Percentiles rank a stretch among this genome's conserved stretches.
Evolutionary conservation across 1,140 invertebrate genomes (phyloP).

Genomic region (Drosophila triauraria): DNA sequence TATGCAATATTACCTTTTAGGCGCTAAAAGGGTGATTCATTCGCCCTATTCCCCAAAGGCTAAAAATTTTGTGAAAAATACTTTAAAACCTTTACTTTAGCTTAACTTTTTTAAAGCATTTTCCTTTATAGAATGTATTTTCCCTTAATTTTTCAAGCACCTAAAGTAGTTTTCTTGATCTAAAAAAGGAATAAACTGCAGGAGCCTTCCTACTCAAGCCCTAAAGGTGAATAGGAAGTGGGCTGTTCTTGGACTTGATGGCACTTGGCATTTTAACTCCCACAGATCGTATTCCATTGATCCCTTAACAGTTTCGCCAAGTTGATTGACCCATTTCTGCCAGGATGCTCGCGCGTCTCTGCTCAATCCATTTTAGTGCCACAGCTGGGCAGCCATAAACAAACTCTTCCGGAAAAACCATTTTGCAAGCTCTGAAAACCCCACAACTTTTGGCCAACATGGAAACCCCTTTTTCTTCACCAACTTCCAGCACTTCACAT

Average conservation of each 20-base stretch:
- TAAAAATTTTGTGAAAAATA: neutral
- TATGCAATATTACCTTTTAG: neutral
- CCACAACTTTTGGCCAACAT: neutral
- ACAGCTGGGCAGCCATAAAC: constrained; percentile 34
- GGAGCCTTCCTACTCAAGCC: neutral
- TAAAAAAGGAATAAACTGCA: neutral
- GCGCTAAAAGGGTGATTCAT: neutral
- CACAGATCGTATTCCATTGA: constrained; percentile 39
- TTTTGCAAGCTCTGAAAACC: constrained; percentile 12
- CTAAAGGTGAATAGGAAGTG: constrained; percentile 2
- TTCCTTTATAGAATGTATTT: neutral
- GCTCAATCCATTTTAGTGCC: constrained; percentile 50
- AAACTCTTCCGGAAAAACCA: constrained; percentile 20
- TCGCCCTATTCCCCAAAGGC: too few species aligned
- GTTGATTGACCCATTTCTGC: constrained; percentile 46
- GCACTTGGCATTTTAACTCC: constrained; percentile 15
- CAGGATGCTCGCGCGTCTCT: constrained; percentile 3
- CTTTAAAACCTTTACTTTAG: neutral
- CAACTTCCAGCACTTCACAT: constrained; percentile 31
- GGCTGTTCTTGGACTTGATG: neutral
- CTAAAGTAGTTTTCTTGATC: neutral
- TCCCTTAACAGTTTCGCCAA: constrained; percentile 43
- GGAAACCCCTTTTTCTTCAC: constrained; percentile 1
- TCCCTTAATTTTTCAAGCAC: neutral
- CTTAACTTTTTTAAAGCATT: too few species aligned